phyloP scores from a whole-genome alignment of 2,888 invertebrate genomes.

The Spilarctia lutea region DNA sequence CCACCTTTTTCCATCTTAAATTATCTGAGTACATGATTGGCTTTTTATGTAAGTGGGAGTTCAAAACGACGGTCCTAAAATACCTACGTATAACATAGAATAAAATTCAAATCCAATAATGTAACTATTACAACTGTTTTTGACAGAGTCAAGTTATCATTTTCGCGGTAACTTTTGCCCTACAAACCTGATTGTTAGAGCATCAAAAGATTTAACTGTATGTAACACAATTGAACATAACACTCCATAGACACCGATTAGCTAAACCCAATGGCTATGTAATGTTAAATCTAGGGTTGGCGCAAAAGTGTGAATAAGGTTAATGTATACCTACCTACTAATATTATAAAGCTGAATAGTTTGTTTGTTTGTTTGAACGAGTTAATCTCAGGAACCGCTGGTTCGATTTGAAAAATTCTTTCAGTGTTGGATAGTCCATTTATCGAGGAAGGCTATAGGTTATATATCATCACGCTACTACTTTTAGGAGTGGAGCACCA shows the following conservation, averaged over 20 bases:
- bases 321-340: no score
- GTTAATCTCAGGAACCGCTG: no score
- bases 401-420: no score
- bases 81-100: no score
- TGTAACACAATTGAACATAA: constrained; percentile 1
- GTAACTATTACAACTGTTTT: not conserved
- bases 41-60: not conserved
- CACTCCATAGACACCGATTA: not conserved
- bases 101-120: no score
- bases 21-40: not conserved
- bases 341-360: no score
- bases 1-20: not conserved
- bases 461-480: no score
- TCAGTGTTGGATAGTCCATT: no score
- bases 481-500: no score
- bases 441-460: no score
- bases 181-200: constrained; percentile 38
- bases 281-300: not conserved
- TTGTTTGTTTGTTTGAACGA: no score
- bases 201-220: constrained; percentile 17
- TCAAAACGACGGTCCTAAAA: not conserved
- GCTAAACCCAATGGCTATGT: not conserved
- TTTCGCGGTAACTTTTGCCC: constrained; percentile 39
- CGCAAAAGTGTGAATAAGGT: no score
- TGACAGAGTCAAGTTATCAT: not conserved